phyloP scores from a whole-genome alignment of 2,113 vertebrate genomes.

The Colius striatus region DNA sequence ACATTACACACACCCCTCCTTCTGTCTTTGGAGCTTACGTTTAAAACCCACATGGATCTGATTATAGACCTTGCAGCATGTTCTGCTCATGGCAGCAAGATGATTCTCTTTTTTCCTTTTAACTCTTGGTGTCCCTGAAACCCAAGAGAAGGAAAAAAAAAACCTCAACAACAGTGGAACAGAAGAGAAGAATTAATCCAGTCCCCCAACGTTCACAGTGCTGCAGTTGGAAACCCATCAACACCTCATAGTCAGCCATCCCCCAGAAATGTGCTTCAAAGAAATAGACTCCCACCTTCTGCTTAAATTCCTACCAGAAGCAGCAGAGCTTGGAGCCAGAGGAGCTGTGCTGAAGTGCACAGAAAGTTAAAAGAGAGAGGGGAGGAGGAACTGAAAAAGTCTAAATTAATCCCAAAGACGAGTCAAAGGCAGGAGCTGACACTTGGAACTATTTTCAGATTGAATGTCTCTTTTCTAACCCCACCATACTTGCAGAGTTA shows the following conservation, averaged over 20 bases:
- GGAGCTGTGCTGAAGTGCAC: conserved; percentile 22
- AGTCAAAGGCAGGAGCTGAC: conserved; percentile 13
- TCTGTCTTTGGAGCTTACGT: conserved; percentile 53
- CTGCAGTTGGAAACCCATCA: conserved; percentile 64
- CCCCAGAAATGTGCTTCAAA: conserved; percentile 55
- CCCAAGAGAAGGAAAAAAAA: not conserved
- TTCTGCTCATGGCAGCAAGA: conserved; percentile 41
- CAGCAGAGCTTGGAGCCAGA: not conserved
- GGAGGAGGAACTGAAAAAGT: not conserved
- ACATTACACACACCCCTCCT: conserved; percentile 3
- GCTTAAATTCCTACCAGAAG: conserved; percentile 42
- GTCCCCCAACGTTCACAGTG: conserved; percentile 19
- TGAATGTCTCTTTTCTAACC: conserved; percentile 12
- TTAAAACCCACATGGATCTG: conserved; percentile 64
- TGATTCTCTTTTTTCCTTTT: conserved; percentile 24
- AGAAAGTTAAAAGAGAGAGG: conserved; percentile 3
- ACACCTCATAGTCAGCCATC: conserved; percentile 61
- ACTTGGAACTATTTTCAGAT: conserved; percentile 18
- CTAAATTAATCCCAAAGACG: conserved; percentile 55
- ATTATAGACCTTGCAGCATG: conserved; percentile 55
- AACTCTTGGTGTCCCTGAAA: conserved; percentile 54
- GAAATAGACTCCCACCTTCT: conserved; percentile 65
- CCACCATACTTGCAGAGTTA: not conserved
- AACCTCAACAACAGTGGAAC: not conserved
- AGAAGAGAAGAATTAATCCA: conserved; percentile 39